Base-by-base conservation (phyloP, 1,140 invertebrate genomes). In the Sarcophaga peregrina region DNA sequence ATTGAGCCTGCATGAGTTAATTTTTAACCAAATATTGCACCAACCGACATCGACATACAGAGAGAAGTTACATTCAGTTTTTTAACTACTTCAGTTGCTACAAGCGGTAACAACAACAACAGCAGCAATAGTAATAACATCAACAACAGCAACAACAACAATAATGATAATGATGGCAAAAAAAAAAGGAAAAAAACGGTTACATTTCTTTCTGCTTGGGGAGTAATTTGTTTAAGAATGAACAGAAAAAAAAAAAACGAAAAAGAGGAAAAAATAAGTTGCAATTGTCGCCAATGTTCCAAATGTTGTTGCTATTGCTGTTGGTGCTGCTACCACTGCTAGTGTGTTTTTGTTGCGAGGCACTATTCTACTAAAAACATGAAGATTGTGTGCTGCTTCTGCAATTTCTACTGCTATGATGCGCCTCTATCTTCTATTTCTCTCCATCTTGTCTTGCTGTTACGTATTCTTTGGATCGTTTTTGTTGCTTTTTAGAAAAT, bases 1-100 rank as follows among this genome's bases (percentile, higher is more conserved):
- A 50, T 78, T 78, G 75, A 78, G 75, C 75, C 75, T 78, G 75
- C 75, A 78, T 78, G 75, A 78, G 75, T 78, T 52, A 78, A 78
- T 78, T 78, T 78, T 78, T 78, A 68, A 68, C 62, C 62, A 68
- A 68, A 68, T 68, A 68, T 68, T 68, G 62, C 62, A 68, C 17
- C n/a, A 62, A n/a, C 6, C 10, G n/a, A n/a, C 25, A 37, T 37
- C 1, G 25, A n/a, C 25, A 37, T 37, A 37, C 25, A 4, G 4
- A 37, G 25, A 37, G 25, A 37, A 37, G 4, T 4, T 37, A 37
- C 25, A 37, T 37, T 37, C 25, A 37, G 25, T 37, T 37, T 37
- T 37, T 37, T 37, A 37, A 37, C 25, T 37, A 37, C 25, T 37
- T 37, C 25, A 37, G 25, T 9, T 9, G 62, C 6, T 20, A 72